Conservation (phyloP, 2,113 vertebrate genomes). For the Sapajus apella region DNA sequence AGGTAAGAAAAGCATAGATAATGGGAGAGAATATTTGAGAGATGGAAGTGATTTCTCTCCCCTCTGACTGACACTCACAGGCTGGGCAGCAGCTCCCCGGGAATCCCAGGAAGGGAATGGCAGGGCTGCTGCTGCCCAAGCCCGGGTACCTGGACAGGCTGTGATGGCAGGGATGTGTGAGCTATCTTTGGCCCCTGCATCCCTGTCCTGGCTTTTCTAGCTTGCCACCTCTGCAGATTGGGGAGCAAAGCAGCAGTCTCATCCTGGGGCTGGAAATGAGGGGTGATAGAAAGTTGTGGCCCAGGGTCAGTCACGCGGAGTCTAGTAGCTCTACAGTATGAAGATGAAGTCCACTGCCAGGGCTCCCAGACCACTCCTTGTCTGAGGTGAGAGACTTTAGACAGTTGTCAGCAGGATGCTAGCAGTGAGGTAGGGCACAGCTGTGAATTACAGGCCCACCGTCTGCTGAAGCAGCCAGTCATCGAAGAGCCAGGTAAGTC, state of each 20-base stretch:
- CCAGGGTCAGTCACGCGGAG: fast-evolving
- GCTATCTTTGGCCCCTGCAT: neutral
- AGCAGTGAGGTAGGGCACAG: neutral
- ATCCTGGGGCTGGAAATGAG: neutral
- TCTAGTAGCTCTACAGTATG: neutral
- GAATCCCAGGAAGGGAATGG: neutral
- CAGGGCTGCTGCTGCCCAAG: neutral
- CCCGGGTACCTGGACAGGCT: neutral
- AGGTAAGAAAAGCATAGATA: slow-evolving; percentile 85
- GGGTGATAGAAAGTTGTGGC: neutral
- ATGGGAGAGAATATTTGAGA: neutral
- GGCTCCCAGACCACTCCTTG: neutral
- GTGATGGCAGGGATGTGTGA: neutral
- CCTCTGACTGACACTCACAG: neutral
- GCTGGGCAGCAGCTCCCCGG: neutral
- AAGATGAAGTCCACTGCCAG: neutral
- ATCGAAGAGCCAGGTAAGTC: neutral
- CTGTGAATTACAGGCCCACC: neutral
- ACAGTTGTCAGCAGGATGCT: neutral
- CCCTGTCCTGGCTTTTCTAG: neutral
- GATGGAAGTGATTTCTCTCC: neutral
- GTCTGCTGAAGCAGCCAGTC: neutral
- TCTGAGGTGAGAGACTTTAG: neutral
- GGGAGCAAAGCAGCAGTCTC: neutral
- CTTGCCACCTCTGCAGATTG: neutral